Conservation (phyloP, 2,113 vertebrate species). For the Tauraco erythrolophus region DNA sequence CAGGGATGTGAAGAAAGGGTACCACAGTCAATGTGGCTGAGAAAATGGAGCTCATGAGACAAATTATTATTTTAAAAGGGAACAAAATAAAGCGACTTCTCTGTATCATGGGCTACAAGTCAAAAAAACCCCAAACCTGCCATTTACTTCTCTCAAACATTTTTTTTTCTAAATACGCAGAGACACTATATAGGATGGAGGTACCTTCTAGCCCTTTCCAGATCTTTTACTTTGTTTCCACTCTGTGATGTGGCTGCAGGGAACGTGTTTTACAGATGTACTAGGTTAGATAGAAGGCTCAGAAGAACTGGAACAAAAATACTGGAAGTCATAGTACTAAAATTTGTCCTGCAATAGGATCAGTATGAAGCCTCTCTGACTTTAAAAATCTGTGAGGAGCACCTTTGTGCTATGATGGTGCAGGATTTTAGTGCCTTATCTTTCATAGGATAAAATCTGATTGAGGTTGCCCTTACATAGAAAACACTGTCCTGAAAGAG, state of each 20-base stretch:
- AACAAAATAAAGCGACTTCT: neutral
- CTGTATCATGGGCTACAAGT: neutral
- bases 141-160: neutral
- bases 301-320: neutral
- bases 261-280: neutral
- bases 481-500: neutral
- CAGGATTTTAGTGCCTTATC: neutral
- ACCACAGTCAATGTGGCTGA: neutral
- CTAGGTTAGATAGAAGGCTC: neutral
- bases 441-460: neutral
- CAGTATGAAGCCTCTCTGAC: neutral
- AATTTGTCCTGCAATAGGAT: neutral
- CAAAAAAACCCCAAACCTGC: neutral
- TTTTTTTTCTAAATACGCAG: neutral
- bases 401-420: neutral
- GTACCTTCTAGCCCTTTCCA: neutral
- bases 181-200: neutral
- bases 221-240: neutral
- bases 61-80: neutral
- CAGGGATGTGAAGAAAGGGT: neutral
- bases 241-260: neutral
- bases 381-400: neutral
- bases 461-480: neutral
- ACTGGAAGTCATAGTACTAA: neutral
- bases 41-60: neutral